These are phyloP conservation scores for Hedya salicella DNA, from an alignment of 2,888 invertebrate species.

Conservation along the genomic window DNA sequence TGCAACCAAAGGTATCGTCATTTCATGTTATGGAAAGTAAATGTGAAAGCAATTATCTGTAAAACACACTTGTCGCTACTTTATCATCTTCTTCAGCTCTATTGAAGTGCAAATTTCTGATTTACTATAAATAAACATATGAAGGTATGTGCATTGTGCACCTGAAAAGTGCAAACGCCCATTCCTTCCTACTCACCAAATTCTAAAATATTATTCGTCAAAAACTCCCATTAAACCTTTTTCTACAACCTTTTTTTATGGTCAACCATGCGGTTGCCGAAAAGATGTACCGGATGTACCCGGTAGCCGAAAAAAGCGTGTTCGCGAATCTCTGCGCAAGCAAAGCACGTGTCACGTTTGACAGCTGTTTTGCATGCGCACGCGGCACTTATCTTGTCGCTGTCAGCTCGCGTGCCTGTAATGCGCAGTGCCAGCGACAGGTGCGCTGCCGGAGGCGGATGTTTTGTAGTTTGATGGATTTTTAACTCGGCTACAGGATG, in stretches of 20 bases:
- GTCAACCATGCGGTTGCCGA: not conserved
- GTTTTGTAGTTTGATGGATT: conserved; percentile 16
- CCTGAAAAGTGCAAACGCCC: no score
- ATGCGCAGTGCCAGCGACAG: conserved; percentile 32
- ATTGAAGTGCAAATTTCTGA: no score
- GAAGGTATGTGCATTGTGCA: no score
- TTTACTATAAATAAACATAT: no score
- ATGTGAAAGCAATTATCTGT: no score
- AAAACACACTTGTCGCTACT: no score
- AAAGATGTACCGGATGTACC: not conserved
- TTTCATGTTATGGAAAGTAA: no score
- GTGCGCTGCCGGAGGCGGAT: conserved; percentile 23
- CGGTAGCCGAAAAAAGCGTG: conserved; percentile 24
- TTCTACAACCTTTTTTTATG: not conserved
- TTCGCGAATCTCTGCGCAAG: conserved; percentile 18
- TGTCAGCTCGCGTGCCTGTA: conserved; percentile 36
- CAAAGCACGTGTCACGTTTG: conserved; percentile 31
- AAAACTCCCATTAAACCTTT: no score
- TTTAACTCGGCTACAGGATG: conserved; percentile 11
- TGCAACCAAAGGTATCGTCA: no score
- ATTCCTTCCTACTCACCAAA: no score
- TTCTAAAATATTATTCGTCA: no score
- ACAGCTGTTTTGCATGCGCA: conserved; percentile 28
- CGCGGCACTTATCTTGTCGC: conserved; percentile 10
- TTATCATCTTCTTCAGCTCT: no score